Percentiles rank a stretch among this genome's conserved stretches.
These are phyloP conservation scores for Chloroclysta siterata DNA, from an alignment of 2,888 invertebrate species.

Conservation along the genomic window DNA sequence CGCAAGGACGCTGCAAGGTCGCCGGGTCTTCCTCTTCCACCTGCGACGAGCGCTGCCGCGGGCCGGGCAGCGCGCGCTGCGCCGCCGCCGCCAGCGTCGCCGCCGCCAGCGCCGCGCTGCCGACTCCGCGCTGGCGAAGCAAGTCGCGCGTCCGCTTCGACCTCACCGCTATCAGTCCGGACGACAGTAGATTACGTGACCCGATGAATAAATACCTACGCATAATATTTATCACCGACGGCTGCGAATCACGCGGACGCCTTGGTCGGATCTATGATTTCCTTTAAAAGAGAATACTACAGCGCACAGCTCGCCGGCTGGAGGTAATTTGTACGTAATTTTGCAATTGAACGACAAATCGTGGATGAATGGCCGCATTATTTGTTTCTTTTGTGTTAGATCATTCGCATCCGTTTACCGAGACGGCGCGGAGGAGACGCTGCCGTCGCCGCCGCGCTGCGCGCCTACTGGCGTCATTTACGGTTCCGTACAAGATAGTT, in stretches of 20 bases:
- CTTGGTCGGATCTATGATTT: neutral
- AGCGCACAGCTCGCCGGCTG: neutral
- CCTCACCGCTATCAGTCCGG: slow-evolving; percentile 38
- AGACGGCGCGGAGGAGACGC: neutral
- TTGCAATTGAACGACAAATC: slow-evolving; percentile 29
- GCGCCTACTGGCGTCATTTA: no score
- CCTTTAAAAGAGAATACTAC: neutral
- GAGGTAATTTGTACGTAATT: slow-evolving; percentile 20
- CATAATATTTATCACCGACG: slow-evolving; percentile 22
- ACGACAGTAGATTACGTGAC: slow-evolving; percentile 26
- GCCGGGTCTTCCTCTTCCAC: slow-evolving; percentile 53
- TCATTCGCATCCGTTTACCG: slow-evolving; percentile 13
- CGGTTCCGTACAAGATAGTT: no score
- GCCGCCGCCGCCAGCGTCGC: neutral
- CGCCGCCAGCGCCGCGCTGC: slow-evolving; percentile 5
- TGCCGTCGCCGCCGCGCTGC: no score
- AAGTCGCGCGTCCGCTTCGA: slow-evolving; percentile 52
- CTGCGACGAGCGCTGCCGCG: slow-evolving; percentile 10
- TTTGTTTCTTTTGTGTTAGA: slow-evolving; percentile 21
- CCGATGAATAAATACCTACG: slow-evolving; percentile 28
- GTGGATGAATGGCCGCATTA: slow-evolving; percentile 27
- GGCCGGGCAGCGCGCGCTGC: slow-evolving; percentile 3
- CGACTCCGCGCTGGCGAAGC: neutral
- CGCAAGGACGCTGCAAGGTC: slow-evolving; percentile 78
- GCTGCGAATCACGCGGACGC: slow-evolving; percentile 36